A percentile compares a stretch with the other conserved stretches of the same genome.
Conservation (phyloP, 2,888 invertebrate genomes). For the Cheilosia urbana region DNA sequence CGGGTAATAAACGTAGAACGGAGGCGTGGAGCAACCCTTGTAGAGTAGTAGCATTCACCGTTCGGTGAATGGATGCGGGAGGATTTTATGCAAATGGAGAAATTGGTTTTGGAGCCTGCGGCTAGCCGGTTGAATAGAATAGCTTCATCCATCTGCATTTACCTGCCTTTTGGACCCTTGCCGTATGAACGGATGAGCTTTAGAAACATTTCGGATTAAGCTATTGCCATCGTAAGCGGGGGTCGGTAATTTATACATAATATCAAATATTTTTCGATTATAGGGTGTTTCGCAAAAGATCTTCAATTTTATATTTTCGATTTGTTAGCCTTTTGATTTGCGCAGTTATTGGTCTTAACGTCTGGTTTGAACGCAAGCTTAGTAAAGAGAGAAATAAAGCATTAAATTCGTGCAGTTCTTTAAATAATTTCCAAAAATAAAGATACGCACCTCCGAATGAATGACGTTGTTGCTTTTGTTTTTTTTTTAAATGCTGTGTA, state of each 20-base stretch:
- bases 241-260: slow-evolving; percentile 33
- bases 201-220: slow-evolving; percentile 56
- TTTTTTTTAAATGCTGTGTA: no score
- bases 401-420: no score
- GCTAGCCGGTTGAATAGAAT: slow-evolving; percentile 38
- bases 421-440: no score
- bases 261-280: slow-evolving; percentile 17
- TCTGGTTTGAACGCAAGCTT: no score
- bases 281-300: slow-evolving; percentile 5
- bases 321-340: no score
- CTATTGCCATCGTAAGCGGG: slow-evolving; percentile 14
- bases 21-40: slow-evolving; percentile 72
- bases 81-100: slow-evolving; percentile 60
- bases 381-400: no score
- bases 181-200: slow-evolving; percentile 27
- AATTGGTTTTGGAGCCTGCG: slow-evolving; percentile 66
- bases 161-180: slow-evolving; percentile 29
- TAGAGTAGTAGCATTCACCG: slow-evolving; percentile 14
- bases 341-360: no score
- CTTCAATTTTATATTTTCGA: no score
- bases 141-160: slow-evolving; percentile 61
- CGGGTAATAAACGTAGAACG: slow-evolving; percentile 66
- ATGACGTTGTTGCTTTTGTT: no score
- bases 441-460: no score
- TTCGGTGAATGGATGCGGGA: slow-evolving; percentile 20